These are phyloP conservation scores for Melolontha melolontha DNA, from an alignment of 2,888 invertebrate genomes.

Conservation along the genomic window DNA sequence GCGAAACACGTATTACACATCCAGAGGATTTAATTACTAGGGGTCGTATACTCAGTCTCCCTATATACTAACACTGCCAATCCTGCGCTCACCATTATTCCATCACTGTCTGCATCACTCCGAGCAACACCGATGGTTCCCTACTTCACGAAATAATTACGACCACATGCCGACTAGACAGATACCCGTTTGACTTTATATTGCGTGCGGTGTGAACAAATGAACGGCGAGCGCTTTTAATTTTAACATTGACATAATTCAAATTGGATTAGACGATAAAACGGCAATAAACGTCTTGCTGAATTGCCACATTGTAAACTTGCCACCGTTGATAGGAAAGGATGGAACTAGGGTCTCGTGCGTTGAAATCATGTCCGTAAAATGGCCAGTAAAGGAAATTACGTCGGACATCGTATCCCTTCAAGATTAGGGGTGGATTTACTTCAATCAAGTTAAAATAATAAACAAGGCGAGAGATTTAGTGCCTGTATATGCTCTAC, in stretches of 20 bases:
- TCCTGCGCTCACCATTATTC: neutral
- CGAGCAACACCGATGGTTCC: neutral
- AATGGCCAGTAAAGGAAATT: conserved; percentile 30
- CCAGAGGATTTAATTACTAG: conserved; percentile 15
- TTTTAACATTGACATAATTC: conserved; percentile 35
- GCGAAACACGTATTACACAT: neutral
- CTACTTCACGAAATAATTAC: conserved; percentile 27
- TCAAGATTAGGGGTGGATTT: conserved; percentile 26
- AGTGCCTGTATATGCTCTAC: neutral
- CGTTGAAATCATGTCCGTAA: conserved; percentile 23
- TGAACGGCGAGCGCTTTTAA: conserved; percentile 29
- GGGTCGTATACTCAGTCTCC: neutral
- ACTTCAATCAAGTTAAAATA: conserved; percentile 25
- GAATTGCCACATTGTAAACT: conserved; percentile 28
- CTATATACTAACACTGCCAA: neutral
- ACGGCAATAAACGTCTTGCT: conserved; percentile 27
- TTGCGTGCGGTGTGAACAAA: conserved; percentile 22
- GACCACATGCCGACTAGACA: conserved; percentile 25
- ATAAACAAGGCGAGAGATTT: conserved; percentile 17
- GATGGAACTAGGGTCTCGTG: conserved; percentile 23
- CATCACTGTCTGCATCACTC: neutral
- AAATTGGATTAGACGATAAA: conserved; percentile 35
- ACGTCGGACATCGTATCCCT: conserved; percentile 5
- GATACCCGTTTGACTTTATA: conserved; percentile 26
- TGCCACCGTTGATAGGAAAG: conserved; percentile 20